Conservation (phyloP, 2,888 invertebrate species). For the Epinotia brunnichana region DNA sequence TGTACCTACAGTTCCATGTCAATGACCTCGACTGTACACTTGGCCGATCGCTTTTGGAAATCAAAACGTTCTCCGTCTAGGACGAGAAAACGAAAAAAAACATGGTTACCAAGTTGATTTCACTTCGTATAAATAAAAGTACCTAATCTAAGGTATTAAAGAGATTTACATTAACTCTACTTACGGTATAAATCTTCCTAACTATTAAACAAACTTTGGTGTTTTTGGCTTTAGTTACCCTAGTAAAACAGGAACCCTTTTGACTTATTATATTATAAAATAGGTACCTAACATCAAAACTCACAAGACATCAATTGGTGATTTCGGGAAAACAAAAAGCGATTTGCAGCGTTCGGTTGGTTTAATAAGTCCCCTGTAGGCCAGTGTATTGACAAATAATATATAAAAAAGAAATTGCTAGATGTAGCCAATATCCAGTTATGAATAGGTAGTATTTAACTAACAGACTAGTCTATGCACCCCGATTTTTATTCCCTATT, state of each 20-base stretch:
- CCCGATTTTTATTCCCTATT: neutral
- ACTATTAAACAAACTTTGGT: slow-evolving; percentile 43
- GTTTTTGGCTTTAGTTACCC: slow-evolving; percentile 37
- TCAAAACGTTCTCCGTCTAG: neutral
- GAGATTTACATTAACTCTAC: slow-evolving; percentile 39
- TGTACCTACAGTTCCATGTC: neutral
- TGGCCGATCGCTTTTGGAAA: neutral
- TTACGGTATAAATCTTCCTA: slow-evolving; percentile 35
- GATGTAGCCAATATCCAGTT: neutral
- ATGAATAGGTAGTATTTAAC: neutral
- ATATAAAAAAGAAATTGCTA: too few species aligned
- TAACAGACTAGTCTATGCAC: neutral
- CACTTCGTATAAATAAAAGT: slow-evolving; percentile 36
- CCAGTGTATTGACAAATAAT: too few species aligned
- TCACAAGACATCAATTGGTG: slow-evolving; percentile 13
- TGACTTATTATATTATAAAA: slow-evolving; percentile 2
- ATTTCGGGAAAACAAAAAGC: slow-evolving; percentile 3
- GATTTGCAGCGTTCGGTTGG: neutral
- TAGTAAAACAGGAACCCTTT: slow-evolving; percentile 29
- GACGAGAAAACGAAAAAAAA: neutral
- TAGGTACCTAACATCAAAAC: slow-evolving; percentile 10
- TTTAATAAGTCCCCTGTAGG: neutral
- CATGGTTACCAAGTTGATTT: neutral
- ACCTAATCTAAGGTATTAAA: slow-evolving; percentile 29
- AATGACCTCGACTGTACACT: neutral